Evolutionary conservation across 2,113 vertebrate genomes (phyloP), one percentile per base, ranked within the genome.

Genomic region (Polypterus bichir): DNA sequence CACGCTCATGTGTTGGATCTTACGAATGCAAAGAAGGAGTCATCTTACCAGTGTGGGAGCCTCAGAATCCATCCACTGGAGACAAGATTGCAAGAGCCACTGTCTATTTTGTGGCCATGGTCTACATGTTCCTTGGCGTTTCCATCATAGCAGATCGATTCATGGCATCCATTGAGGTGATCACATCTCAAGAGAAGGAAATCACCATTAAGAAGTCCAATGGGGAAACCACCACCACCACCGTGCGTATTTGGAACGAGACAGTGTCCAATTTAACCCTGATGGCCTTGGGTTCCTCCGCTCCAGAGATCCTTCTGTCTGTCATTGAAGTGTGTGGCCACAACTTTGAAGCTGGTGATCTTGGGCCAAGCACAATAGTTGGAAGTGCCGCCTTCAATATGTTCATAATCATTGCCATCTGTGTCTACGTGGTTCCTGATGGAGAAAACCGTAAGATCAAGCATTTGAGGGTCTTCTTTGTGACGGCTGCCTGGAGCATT

Each of bases 101-200:
- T 0, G 88, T 99, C 53, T 99, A 99, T 67, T 97, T 99, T 54
- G 83, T 95, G 64, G 95, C 89, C 0, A 72, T 99, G 80, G 82
- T 82, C 6, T 98, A 97, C 76, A 97, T 97, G 94, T 99, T 99
- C 74, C 76, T 99, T 6, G 96, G 96, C 1, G 96, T 99, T 8
- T 98, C 96, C 46, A 97, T 99, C 75, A 90, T 99, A 44, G 96
- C 96, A 0, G 96, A 99, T 61, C 91, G 95, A 61, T 99, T 99
- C 78, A 99, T 99, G 96, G 89, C 96, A 1, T 98, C 95, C 54
- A 99, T 99, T 2, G 95, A 99, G 79, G 94, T 98, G 72, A 98
- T 99, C 70, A 99, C 96, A 0, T 99, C 96, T 7, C 95, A 98
- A 66, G 94, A 97, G 68, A 83, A 89, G 71, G 87, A 88, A 72